Evolutionary conservation across 2,888 invertebrate species (phyloP).

Genomic region (Andrena chrysosceles): DNA sequence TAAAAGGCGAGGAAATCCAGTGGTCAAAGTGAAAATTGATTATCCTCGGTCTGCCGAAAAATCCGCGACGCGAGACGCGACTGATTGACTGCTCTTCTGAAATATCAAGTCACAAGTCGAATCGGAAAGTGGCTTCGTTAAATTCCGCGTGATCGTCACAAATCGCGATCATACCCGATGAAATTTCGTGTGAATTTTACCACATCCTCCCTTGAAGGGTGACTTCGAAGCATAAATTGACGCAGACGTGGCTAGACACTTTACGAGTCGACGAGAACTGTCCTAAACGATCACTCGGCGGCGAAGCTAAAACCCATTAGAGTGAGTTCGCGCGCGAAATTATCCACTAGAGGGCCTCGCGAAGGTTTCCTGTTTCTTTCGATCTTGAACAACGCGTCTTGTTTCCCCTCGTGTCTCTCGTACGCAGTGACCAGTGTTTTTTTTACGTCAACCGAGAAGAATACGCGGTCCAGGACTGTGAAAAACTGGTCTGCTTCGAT

Average conservation of each 20-base stretch:
- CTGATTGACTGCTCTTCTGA: not conserved
- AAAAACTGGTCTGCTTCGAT: not conserved
- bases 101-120: not conserved
- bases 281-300: not conserved
- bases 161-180: not conserved
- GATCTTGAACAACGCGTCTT: not conserved
- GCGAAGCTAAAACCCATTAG: not conserved
- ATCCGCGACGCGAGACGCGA: not conserved
- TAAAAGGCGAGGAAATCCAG: not conserved
- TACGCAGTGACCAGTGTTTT: not conserved
- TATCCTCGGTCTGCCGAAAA: not conserved
- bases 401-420: not conserved
- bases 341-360: conserved; percentile 11
- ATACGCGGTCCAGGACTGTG: not conserved
- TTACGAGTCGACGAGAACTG: not conserved
- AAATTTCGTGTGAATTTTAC: not conserved
- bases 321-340: not conserved
- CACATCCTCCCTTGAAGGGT: not conserved
- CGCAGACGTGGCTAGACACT: not conserved
- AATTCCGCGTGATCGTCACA: not conserved
- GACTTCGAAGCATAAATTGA: not conserved
- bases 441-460: conserved; percentile 14
- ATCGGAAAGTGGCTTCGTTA: conserved; percentile 22
- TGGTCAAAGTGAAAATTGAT: not conserved
- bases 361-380: not conserved